Percentiles rank a stretch among this genome's conserved stretches.
Evolutionary conservation across 2,113 vertebrate genomes (phyloP).

Genomic region (Neogale vison): DNA sequence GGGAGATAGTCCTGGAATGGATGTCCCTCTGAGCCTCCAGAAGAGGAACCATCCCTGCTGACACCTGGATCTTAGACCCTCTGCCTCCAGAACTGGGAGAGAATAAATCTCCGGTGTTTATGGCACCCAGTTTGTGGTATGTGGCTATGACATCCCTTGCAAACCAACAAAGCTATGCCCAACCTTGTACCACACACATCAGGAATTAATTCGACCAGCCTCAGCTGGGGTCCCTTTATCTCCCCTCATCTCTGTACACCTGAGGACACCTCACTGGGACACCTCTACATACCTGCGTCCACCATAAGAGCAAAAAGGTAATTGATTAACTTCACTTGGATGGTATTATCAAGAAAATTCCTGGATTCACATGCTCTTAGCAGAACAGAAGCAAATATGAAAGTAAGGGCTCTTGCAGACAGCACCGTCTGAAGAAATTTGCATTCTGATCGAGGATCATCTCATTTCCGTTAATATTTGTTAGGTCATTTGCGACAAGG

Average conservation of each 20-base stretch:
- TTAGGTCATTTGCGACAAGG: not conserved
- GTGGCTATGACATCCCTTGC: not conserved
- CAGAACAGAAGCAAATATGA: not conserved
- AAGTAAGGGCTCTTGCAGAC: not conserved
- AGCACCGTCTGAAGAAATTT: not conserved
- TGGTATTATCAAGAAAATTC: no score
- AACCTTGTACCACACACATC: no score
- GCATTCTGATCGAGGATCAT: not conserved
- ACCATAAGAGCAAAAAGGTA: not conserved
- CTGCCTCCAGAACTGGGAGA: not conserved
- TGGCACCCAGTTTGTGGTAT: not conserved
- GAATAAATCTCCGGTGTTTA: not conserved
- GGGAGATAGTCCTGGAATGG: not conserved
- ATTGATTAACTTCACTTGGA: fast-evolving
- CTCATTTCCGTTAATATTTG: not conserved
- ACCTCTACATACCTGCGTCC: no score
- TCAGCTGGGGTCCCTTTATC: fast-evolving
- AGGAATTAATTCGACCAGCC: not conserved
- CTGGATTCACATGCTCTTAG: fast-evolving
- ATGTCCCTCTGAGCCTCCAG: not conserved
- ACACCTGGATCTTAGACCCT: no score
- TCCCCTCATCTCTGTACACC: no score
- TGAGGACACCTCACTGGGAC: not conserved
- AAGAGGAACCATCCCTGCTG: no score
- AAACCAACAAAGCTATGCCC: not conserved